Evolutionary conservation across 2,888 invertebrate genomes (phyloP).

Genomic region (Pammene fasciana): DNA sequence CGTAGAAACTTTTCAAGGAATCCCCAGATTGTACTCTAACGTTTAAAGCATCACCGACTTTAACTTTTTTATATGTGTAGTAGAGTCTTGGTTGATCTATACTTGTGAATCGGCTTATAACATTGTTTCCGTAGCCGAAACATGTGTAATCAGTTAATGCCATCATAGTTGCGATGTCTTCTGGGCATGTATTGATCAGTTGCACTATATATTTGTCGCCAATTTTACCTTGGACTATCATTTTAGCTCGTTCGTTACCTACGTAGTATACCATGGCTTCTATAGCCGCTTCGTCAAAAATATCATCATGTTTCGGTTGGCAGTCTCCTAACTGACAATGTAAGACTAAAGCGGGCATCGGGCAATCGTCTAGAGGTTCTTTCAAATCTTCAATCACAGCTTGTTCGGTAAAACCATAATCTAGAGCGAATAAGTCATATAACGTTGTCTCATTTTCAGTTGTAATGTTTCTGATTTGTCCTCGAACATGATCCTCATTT

Average conservation of each 20-base stretch:
- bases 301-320: constrained; percentile 42
- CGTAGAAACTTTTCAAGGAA: constrained; percentile 49
- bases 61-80: constrained; percentile 44
- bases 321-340: constrained; percentile 53
- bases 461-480: too few species aligned
- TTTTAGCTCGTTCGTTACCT: constrained; percentile 47
- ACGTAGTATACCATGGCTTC: constrained; percentile 51
- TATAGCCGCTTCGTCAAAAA: constrained; percentile 44
- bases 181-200: constrained; percentile 49
- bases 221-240: constrained; percentile 46
- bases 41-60: constrained; percentile 44
- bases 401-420: constrained; percentile 51
- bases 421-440: constrained; percentile 51
- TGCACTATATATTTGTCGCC: constrained; percentile 47
- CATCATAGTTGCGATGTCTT: constrained; percentile 53
- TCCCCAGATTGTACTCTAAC: constrained; percentile 50
- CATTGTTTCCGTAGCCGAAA: constrained; percentile 44
- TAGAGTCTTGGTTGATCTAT: constrained; percentile 40
- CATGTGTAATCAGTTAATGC: constrained; percentile 47
- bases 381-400: constrained; percentile 43
- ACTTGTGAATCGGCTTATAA: constrained; percentile 36
- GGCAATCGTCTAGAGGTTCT: constrained; percentile 33
- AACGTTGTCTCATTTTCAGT: neutral
- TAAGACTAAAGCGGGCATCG: constrained; percentile 46
- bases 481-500: too few species aligned